Percentiles rank a stretch among this genome's conserved stretches.
phyloP scores from a whole-genome alignment of 2,888 invertebrate genomes.

The Panopea generosa region DNA sequence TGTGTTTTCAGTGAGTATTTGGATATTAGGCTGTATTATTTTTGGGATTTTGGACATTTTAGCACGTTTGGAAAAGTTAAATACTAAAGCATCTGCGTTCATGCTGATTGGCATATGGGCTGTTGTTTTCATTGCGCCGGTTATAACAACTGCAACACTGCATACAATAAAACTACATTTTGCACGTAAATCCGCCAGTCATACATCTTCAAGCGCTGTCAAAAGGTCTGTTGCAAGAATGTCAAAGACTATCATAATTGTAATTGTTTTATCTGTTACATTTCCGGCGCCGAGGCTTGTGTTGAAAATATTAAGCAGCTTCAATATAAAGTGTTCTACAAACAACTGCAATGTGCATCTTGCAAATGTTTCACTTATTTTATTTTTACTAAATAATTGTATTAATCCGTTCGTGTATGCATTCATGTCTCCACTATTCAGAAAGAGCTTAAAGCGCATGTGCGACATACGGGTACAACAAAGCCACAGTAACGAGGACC shows the following conservation, averaged over 20 bases:
- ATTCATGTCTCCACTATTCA: conserved; percentile 8
- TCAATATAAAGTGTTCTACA: not conserved
- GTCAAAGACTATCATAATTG: conserved; percentile 15
- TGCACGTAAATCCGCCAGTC: not conserved
- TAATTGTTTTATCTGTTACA: conserved; percentile 2
- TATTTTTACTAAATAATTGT: conserved; percentile 15
- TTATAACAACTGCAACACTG: conserved; percentile 2
- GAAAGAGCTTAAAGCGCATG: conserved; percentile 11
- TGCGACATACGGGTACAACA: not conserved
- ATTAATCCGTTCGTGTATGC: conserved; percentile 22
- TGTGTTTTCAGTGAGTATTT: conserved; percentile 2
- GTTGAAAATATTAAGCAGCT: not conserved
- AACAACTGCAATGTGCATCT: not conserved
- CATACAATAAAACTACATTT: conserved; percentile 15
- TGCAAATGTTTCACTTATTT: not conserved
- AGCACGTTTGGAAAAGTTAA: not conserved
- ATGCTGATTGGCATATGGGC: not conserved
- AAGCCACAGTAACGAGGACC: too few relatives aligned
- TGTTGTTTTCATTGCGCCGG: conserved; percentile 4
- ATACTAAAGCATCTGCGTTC: not conserved
- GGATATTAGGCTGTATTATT: not conserved
- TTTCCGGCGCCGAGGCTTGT: conserved; percentile 21
- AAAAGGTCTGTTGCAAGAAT: not conserved
- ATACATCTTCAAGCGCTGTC: not conserved
- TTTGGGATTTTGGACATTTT: not conserved